Evolutionary conservation across 2,113 vertebrate species (phyloP).

Genomic region (Strigops habroptila): DNA sequence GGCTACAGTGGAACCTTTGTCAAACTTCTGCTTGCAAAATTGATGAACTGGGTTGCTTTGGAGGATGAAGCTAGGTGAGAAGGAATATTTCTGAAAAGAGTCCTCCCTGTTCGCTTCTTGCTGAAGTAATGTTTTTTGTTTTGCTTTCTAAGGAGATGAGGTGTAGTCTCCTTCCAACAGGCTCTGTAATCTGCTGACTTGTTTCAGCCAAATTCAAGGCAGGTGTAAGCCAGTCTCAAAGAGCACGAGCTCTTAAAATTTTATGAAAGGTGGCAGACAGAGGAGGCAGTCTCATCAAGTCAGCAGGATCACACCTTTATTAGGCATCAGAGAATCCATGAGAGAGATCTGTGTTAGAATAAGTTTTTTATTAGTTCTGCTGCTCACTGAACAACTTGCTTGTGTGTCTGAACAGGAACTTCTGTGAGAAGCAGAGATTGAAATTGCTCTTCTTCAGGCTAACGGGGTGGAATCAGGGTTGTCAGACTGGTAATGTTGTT

Average conservation of each 20-base stretch:
- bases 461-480: not conserved
- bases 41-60: not conserved
- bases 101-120: not conserved
- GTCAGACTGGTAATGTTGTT: not conserved
- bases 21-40: not conserved
- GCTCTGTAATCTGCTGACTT: not conserved
- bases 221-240: not conserved
- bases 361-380: not conserved
- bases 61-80: not conserved
- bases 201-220: not conserved
- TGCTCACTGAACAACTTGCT: not conserved
- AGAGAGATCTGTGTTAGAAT: not conserved
- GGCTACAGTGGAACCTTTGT: not conserved
- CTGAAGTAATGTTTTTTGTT: not conserved
- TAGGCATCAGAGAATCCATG: not conserved
- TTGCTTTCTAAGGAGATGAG: not conserved
- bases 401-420: not conserved
- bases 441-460: not conserved
- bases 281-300: not conserved
- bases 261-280: not conserved
- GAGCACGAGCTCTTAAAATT: not conserved
- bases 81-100: not conserved
- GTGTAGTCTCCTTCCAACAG: not conserved
- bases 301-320: not conserved
- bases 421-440: not conserved